phyloP scores from a whole-genome alignment of 2,888 invertebrate species.

The Agrochola macilenta region DNA sequence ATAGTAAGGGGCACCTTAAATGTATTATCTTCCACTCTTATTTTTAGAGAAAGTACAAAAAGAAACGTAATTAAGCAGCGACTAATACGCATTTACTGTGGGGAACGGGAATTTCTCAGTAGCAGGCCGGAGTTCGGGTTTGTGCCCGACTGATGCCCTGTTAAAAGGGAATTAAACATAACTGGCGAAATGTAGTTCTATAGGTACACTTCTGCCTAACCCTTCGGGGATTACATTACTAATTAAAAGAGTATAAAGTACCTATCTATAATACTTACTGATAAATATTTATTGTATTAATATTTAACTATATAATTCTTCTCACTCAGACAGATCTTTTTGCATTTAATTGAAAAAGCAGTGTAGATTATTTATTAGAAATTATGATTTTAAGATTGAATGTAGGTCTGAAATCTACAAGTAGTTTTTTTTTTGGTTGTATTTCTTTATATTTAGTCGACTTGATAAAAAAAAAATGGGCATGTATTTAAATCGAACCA shows the following conservation, averaged over 20 bases:
- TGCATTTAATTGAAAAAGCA: no score
- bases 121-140: neutral
- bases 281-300: neutral
- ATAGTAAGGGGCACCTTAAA: constrained; percentile 34
- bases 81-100: neutral
- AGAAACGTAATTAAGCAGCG: constrained; percentile 14
- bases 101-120: neutral
- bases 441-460: no score
- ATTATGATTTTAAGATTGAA: no score
- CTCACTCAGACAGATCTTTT: neutral
- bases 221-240: neutral
- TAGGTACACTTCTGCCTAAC: neutral
- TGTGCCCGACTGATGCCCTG: neutral
- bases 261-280: no score
- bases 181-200: neutral
- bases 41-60: constrained; percentile 14
- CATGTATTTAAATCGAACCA: no score
- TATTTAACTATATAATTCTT: neutral
- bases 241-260: neutral
- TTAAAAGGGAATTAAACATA: no score
- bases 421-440: no score
- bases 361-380: no score
- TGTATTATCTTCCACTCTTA: constrained; percentile 46
- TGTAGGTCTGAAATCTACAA: no score
- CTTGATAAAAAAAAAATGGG: no score